Evolutionary conservation across 30 jellyfish, hydroid and myxozoan genomes (phyloP).

Genomic region (Nemopilema nomurai): DNA sequence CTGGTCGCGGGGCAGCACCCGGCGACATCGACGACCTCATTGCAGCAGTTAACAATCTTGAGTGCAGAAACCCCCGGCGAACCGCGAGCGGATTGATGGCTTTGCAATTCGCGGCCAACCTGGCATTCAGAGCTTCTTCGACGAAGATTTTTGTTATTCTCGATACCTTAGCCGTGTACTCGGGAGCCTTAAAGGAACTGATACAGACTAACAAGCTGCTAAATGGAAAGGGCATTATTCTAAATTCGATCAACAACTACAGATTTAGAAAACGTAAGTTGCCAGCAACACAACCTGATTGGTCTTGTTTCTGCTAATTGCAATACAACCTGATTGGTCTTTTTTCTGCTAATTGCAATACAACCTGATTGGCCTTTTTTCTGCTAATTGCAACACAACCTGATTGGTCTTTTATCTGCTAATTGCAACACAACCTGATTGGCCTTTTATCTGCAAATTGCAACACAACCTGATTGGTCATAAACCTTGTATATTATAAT

Average conservation of each 20-base stretch:
- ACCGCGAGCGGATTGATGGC: constrained; percentile 50
- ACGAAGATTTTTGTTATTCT: constrained; percentile 69
- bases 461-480: too few species aligned
- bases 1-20: constrained; percentile 79
- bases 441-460: too few species aligned
- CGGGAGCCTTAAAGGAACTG: constrained; percentile 80
- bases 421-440: too few species aligned
- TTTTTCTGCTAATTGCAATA: too few species aligned
- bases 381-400: too few species aligned
- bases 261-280: constrained; percentile 77
- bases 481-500: too few species aligned
- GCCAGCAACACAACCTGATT: background rate
- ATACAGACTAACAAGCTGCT: constrained; percentile 61
- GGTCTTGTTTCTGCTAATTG: background rate
- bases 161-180: constrained; percentile 77
- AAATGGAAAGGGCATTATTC: constrained; percentile 49
- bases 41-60: constrained; percentile 73
- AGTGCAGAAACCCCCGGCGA: constrained; percentile 16
- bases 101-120: constrained; percentile 49
- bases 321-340: too few species aligned
- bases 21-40: constrained; percentile 31
- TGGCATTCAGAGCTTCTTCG: constrained; percentile 52
- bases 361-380: background rate
- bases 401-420: too few species aligned
- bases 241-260: constrained; percentile 79